Evolutionary conservation across 1,140 invertebrate genomes (phyloP).

Genomic region (Drosophila takahashii): DNA sequence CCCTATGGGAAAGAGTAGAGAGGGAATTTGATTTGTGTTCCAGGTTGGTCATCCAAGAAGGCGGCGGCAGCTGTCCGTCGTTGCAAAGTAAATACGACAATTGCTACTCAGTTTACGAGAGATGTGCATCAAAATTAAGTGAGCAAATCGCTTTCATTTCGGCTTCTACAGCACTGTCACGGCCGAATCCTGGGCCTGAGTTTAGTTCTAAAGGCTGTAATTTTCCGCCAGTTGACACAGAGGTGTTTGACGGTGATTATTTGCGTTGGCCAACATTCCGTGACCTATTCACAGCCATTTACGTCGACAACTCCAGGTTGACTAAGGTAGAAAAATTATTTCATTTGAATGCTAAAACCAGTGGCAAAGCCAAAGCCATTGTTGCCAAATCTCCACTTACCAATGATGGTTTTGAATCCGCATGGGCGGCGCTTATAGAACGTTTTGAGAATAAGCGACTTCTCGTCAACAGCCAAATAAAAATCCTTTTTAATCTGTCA

Average conservation of each 20-base stretch:
- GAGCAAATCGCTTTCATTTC: too few relatives aligned
- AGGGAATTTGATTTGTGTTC: neutral
- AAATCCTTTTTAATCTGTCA: neutral
- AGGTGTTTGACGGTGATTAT: neutral
- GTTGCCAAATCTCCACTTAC: neutral
- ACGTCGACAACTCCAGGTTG: too few relatives aligned
- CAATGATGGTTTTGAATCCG: neutral
- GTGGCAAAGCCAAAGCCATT: neutral
- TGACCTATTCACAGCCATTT: too few relatives aligned
- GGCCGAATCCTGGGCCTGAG: too few relatives aligned
- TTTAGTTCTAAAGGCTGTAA: too few relatives aligned
- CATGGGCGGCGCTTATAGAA: too few relatives aligned
- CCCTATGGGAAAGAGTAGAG: neutral
- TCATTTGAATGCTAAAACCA: neutral
- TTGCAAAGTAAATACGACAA: too few relatives aligned
- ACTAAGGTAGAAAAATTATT: neutral
- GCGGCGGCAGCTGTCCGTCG: neutral
- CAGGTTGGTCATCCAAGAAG: neutral
- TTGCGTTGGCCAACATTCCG: neutral
- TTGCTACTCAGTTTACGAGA: too few relatives aligned
- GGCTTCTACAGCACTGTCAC: too few relatives aligned
- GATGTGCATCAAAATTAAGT: too few relatives aligned
- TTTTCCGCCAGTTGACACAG: neutral
- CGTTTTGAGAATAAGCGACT: neutral
- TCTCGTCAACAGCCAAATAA: neutral